Base-by-base conservation (phyloP, 2,113 vertebrate species). In the Ophiodon elongatus region DNA sequence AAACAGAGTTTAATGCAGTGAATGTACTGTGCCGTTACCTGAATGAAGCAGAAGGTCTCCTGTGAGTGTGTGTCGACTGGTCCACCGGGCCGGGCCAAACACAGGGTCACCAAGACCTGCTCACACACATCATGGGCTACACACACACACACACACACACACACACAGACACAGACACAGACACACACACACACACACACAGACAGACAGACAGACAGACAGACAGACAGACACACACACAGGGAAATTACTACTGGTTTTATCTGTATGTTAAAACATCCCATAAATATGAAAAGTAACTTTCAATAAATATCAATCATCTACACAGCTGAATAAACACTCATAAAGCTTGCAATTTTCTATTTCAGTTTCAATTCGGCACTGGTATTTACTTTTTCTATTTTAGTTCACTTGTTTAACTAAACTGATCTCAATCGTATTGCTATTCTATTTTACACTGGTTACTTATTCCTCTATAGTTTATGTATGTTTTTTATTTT, bases 61-160 rank as follows among this genome's bases (percentile, higher is more conserved):
- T 97, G 96, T 0, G 96, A 97, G 87, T 96, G 94, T 6, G 95
- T 85, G n/a, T 94, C 92, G 68, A 96, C 78, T 0, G 96, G 92
- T 21, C 93, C 94, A n/a, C 95, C 96, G 43, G 95, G 94, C 65
- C 88, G 95, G 39, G 96, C 95, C 56, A 95, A 95, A 87, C 96
- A 98, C 14, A 99, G 93, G 0, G 94, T 95, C 73, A 98, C 97
- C 84, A 93, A 95, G 84, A 99, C 98, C 0, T 94, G 95, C 94
- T 99, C 98, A 37, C 97, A 97, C 86, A 96, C 95, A 90, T 97
- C 94, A n/a, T 99, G 98, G 71, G 96, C 98, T 99, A 84, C 23
- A 86, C 60, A 69, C 7, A 89, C 67, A 70, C 37, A 50, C 35
- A n/a, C 7, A 50, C 47, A 21, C 45, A 72, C 7, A 50, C 50